Evolutionary conservation across 2,797 vertebrate genomes (phyloP).

Genomic region (Lepidocolaptes lacrymiger): DNA sequence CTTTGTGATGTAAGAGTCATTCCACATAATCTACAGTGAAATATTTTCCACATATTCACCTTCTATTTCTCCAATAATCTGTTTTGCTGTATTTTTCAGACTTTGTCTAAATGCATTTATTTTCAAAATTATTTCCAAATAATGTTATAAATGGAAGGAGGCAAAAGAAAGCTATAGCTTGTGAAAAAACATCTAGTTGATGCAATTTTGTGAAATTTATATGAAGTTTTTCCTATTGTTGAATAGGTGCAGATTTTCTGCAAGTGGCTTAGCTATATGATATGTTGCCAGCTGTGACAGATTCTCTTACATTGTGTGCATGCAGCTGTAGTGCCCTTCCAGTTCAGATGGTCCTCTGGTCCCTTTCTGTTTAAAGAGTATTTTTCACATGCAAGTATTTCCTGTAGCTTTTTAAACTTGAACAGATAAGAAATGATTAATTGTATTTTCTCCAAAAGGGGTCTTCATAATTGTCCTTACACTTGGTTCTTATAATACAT

Average conservation of each 20-base stretch:
- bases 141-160: neutral
- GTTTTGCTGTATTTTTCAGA: neutral
- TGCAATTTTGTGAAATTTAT: neutral
- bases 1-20: neutral
- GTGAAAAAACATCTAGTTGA: neutral
- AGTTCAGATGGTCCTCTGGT: neutral
- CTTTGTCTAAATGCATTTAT: neutral
- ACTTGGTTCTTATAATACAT: neutral
- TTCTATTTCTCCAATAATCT: neutral
- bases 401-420: neutral
- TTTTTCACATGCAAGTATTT: neutral
- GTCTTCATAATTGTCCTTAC: neutral
- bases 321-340: neutral
- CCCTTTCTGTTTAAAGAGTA: neutral
- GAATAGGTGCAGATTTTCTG: neutral
- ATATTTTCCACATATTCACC: neutral
- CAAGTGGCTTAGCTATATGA: neutral
- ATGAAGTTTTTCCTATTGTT: neutral
- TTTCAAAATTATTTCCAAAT: neutral
- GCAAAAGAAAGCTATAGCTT: neutral
- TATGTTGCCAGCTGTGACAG: neutral
- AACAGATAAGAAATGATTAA: neutral
- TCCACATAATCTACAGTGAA: neutral
- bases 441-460: neutral
- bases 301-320: rapidly evolving